Conservation (phyloP, 2,113 vertebrate species). For the Bungarus multicinctus region DNA sequence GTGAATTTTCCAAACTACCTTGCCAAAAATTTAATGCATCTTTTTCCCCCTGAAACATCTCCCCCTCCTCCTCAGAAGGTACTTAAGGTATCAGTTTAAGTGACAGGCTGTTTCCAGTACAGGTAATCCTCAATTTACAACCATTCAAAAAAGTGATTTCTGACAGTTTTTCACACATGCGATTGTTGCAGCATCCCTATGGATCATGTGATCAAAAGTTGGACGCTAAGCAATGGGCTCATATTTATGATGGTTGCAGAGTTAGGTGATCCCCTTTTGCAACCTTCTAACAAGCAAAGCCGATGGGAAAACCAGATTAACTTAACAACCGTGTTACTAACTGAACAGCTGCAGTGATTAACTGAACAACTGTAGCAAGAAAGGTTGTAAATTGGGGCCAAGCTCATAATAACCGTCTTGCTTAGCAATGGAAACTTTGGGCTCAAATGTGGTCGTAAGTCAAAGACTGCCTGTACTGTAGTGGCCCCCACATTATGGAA, state of each 20-base stretch:
- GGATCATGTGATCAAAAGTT: neutral
- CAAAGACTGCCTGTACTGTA: neutral
- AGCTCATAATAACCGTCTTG: neutral
- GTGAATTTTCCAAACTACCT: neutral
- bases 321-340: no score
- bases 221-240: no score
- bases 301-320: no score
- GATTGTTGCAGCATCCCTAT: neutral
- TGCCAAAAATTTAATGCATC: neutral
- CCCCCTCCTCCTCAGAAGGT: neutral
- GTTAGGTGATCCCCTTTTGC: no score
- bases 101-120: neutral
- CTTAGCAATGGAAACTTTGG: neutral
- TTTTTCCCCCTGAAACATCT: neutral
- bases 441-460: no score
- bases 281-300: no score
- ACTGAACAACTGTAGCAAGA: neutral
- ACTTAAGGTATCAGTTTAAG: no score
- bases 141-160: no score
- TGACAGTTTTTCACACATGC: no score
- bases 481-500: neutral
- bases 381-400: neutral
- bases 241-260: no score
- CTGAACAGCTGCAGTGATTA: no score
- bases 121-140: no score